These are phyloP conservation scores for Mus pahari DNA, from an alignment of 2,113 vertebrate species.

Conservation along the genomic window DNA sequence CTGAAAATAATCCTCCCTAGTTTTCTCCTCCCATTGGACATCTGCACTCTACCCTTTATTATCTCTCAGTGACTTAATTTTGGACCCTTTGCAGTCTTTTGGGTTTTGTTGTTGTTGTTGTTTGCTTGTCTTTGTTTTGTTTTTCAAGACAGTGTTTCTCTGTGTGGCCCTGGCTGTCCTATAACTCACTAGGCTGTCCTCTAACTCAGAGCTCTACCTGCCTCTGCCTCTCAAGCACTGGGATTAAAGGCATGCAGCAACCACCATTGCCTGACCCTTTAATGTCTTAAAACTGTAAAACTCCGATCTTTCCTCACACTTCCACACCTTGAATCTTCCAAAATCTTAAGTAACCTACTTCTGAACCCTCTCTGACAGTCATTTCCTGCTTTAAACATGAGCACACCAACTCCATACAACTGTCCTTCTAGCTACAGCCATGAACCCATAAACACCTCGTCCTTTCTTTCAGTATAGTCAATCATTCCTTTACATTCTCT, in stretches of 20 bases:
- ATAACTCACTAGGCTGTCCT: neutral
- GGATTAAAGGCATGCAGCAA: neutral
- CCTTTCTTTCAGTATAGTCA: neutral
- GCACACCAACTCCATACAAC: neutral
- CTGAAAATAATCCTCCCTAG: constrained; percentile 39
- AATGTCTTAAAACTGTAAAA: constrained; percentile 40
- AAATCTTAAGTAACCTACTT: constrained; percentile 7
- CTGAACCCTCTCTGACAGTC: constrained; percentile 27
- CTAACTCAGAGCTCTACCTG: neutral
- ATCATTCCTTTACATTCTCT: constrained; percentile 15
- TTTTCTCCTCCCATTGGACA: neutral
- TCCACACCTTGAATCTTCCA: neutral
- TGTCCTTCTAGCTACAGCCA: neutral
- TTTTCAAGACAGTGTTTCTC: neutral
- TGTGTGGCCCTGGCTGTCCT: neutral
- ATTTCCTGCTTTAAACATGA: constrained; percentile 31
- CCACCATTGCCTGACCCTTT: neutral
- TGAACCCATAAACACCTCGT: neutral
- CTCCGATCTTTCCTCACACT: constrained; percentile 6
- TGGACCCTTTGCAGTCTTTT: constrained; percentile 31
- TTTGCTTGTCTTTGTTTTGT: neutral
- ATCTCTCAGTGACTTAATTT: constrained; percentile 24
- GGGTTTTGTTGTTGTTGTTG: neutral
- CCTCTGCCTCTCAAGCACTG: neutral
- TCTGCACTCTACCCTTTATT: neutral